A percentile compares a stretch with the other conserved stretches of the same genome.
Conservation (phyloP, 2,113 vertebrate species). For the Alethe castanea region DNA sequence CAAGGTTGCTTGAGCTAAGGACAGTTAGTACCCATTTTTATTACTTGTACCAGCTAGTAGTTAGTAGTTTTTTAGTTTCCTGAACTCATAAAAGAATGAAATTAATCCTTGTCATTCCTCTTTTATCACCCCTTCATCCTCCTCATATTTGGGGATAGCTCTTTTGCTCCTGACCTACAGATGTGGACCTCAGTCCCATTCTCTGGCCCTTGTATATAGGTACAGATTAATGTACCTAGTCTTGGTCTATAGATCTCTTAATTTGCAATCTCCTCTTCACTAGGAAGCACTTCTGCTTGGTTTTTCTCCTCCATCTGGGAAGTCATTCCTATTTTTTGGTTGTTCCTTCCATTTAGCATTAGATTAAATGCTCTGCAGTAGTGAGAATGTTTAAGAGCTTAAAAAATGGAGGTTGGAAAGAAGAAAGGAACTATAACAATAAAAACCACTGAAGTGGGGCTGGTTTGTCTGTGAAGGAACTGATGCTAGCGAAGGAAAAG, state of each 20-base stretch:
- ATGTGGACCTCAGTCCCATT: background rate
- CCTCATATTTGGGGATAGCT: background rate
- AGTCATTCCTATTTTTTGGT: background rate
- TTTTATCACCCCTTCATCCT: background rate
- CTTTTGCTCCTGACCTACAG: background rate
- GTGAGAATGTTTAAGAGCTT: background rate
- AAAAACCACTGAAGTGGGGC: background rate
- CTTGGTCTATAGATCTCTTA: background rate
- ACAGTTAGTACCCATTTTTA: background rate
- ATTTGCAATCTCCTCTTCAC: background rate
- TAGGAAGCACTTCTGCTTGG: background rate
- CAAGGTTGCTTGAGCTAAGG: background rate
- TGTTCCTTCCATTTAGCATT: background rate
- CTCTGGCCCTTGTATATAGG: background rate
- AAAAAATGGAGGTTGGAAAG: rapidly evolving
- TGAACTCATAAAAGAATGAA: background rate
- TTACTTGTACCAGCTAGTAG: background rate
- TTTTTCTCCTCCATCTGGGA: background rate
- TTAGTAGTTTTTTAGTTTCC: background rate
- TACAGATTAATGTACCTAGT: background rate
- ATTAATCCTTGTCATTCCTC: background rate
- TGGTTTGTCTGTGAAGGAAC: background rate
- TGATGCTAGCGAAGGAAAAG: background rate
- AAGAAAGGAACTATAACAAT: background rate
- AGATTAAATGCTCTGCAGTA: background rate